A percentile compares a stretch with the other conserved stretches of the same genome.
These are phyloP conservation scores for Carcina quercana DNA, from an alignment of 2,888 invertebrate genomes.

Conservation along the genomic window DNA sequence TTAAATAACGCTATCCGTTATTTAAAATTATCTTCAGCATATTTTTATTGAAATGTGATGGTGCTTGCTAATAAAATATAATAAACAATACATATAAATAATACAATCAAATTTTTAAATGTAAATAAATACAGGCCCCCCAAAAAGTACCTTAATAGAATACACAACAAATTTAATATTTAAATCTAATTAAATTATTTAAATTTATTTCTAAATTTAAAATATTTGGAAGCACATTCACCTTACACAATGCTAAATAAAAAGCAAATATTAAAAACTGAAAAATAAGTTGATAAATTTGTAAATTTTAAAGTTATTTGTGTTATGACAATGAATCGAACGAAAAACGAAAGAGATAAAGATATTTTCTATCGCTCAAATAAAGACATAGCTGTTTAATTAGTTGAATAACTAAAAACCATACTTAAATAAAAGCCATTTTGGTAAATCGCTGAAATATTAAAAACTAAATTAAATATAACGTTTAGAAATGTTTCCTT, in stretches of 20 bases:
- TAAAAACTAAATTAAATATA: too few species aligned
- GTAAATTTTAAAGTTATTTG: too few species aligned
- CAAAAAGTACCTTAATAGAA: slow-evolving; percentile 1
- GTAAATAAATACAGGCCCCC: too few species aligned
- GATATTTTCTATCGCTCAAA: not conserved
- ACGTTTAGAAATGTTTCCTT: slow-evolving; percentile 17
- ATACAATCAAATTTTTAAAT: too few species aligned
- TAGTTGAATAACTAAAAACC: not conserved
- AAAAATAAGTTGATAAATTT: too few species aligned
- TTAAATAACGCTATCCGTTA: not conserved
- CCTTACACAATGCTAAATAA: slow-evolving; percentile 3
- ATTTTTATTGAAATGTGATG: too few species aligned
- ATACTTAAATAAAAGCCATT: not conserved
- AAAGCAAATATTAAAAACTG: not conserved
- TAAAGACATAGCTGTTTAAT: not conserved
- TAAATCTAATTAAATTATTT: not conserved
- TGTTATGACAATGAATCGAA: too few species aligned
- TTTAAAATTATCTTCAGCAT: not conserved
- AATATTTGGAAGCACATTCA: slow-evolving; percentile 30
- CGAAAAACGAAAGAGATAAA: not conserved
- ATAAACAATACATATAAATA: too few species aligned
- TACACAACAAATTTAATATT: slow-evolving; percentile 1
- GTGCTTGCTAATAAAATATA: too few species aligned
- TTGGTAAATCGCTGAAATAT: not conserved
- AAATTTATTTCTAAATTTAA: slow-evolving; percentile 6